A percentile compares a stretch with the other conserved stretches of the same genome.
These are phyloP conservation scores for Hapalemur alaotrensis DNA, from an alignment of 2,797 vertebrate species.

Conservation along the genomic window DNA sequence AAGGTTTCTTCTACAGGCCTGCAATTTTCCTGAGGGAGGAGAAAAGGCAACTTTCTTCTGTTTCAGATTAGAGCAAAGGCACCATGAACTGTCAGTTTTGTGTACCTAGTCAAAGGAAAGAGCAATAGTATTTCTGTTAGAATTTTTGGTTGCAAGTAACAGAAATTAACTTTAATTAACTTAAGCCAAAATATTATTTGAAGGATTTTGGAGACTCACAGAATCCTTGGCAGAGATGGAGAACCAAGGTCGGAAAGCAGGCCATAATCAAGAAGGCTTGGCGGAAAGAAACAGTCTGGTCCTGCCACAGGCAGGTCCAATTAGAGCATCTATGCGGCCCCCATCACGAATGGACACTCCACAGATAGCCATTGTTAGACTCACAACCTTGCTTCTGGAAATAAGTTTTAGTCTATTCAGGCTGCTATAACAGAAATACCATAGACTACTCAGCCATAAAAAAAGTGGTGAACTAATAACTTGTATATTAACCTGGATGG, in stretches of 20 bases:
- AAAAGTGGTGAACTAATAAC: too few species aligned
- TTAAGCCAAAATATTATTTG: neutral
- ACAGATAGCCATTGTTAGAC: neutral
- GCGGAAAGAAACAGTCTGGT: neutral
- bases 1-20: neutral
- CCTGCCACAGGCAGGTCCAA: neutral
- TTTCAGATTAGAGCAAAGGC: neutral
- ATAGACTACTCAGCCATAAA: too few species aligned
- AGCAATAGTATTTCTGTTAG: neutral
- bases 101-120: neutral
- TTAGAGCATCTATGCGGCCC: fast-evolving
- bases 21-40: neutral
- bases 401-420: neutral
- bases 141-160: neutral
- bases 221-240: neutral
- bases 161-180: neutral
- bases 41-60: neutral
- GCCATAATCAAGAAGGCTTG: neutral
- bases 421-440: neutral
- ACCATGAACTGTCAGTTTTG: neutral
- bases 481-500: too few species aligned
- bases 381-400: neutral
- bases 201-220: neutral
- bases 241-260: neutral
- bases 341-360: neutral